These are phyloP conservation scores for Microplitis demolitor DNA, from an alignment of 1,140 invertebrate genomes.

Conservation along the genomic window DNA sequence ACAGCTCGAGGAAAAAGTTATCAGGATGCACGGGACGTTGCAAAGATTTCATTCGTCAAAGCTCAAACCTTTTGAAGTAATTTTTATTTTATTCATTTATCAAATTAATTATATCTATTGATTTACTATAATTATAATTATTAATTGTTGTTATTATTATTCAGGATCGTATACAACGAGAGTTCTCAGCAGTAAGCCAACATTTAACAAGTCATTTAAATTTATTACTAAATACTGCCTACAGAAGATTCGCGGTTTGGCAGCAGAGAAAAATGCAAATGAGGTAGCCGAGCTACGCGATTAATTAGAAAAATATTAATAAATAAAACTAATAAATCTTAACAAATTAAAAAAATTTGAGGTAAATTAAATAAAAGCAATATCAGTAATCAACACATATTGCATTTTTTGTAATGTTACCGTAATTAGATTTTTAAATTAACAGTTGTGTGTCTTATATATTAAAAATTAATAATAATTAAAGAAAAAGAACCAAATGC, in stretches of 20 bases:
- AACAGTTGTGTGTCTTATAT: not conserved
- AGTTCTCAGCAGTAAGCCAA: constrained; percentile 77
- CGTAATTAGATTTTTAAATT: not conserved
- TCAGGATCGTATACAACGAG: constrained; percentile 78
- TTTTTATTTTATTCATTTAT: constrained; percentile 5
- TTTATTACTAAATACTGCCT: constrained; percentile 80
- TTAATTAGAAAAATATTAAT: constrained; percentile 19
- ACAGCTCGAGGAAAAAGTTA: constrained; percentile 78
- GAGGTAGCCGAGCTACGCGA: constrained; percentile 62
- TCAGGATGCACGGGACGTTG: constrained; percentile 85
- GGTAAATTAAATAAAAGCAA: constrained; percentile 36
- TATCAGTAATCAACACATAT: constrained; percentile 40
- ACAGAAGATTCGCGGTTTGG: constrained; percentile 82
- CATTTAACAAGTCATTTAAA: constrained; percentile 86
- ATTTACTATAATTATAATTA: not conserved
- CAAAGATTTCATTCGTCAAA: constrained; percentile 86
- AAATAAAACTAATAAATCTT: constrained; percentile 19
- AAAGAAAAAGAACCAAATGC: not conserved
- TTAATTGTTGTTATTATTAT: constrained; percentile 22
- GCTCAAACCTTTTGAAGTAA: constrained; percentile 82
- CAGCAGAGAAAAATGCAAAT: constrained; percentile 76
- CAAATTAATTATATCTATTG: not conserved
- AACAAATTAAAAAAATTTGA: constrained; percentile 27
- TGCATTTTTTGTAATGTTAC: constrained; percentile 39
- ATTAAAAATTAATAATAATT: not conserved